Percentiles rank a stretch among this genome's conserved stretches.
Evolutionary conservation across 2,888 invertebrate species (phyloP).

Genomic region (Morinoia aosen): DNA sequence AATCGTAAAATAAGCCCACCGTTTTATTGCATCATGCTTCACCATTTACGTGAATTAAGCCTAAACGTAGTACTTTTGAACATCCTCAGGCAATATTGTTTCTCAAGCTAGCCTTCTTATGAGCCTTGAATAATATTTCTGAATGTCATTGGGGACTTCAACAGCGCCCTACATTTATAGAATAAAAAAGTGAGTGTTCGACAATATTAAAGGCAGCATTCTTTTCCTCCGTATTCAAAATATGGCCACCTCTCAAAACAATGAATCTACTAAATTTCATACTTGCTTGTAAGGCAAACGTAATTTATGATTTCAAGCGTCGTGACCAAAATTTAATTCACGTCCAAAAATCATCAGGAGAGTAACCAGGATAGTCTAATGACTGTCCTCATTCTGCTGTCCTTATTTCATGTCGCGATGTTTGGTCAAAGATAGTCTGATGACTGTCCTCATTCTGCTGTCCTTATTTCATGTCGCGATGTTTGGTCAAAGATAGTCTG

Average conservation of each 20-base stretch:
- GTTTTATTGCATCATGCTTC: background rate
- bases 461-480: too few relatives aligned
- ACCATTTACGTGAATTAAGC: background rate
- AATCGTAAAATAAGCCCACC: background rate
- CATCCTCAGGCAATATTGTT: background rate
- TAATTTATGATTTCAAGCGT: background rate
- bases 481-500: too few relatives aligned
- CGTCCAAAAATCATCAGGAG: background rate
- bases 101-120: background rate
- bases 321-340: background rate
- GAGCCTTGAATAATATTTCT: background rate
- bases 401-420: too few relatives aligned
- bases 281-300: background rate
- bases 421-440: too few relatives aligned
- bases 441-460: too few relatives aligned
- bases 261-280: background rate
- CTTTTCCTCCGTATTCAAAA: background rate
- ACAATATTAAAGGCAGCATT: background rate
- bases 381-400: too few relatives aligned
- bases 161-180: background rate
- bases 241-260: too few relatives aligned
- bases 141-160: background rate
- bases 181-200: background rate
- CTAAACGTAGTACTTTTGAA: background rate
- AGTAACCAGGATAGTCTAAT: background rate